Conservation (phyloP, 2,113 vertebrate genomes). For the Phalacrocorax aristotelis region DNA sequence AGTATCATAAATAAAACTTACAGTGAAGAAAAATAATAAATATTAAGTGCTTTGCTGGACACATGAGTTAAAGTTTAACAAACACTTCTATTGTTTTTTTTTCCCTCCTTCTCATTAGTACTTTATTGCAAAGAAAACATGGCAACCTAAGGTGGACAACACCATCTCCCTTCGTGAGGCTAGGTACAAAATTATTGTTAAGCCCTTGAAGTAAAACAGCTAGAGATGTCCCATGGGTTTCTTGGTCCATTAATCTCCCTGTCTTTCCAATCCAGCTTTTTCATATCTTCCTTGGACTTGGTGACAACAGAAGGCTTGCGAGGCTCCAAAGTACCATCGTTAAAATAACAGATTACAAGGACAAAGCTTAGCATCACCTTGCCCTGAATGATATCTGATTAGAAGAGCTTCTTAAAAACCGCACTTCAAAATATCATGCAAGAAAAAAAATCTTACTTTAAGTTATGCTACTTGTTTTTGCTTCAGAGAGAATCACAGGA, state of each 20-base stretch:
- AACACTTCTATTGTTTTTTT: not conserved
- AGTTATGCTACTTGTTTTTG: not conserved
- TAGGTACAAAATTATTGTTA: not conserved
- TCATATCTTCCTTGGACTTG: not conserved
- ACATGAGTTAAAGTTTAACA: not conserved
- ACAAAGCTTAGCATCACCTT: not conserved
- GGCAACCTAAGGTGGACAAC: not conserved
- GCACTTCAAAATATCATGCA: not conserved
- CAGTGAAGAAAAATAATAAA: not conserved
- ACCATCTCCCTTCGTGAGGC: not conserved
- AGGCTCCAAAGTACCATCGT: not conserved
- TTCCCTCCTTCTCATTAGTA: not conserved
- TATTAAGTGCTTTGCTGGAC: not conserved
- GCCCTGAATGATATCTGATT: not conserved
- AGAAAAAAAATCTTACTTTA: not conserved
- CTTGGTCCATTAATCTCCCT: not conserved
- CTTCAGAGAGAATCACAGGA: not conserved
- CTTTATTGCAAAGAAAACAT: not conserved
- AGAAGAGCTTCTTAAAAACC: not conserved
- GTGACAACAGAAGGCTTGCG: not conserved
- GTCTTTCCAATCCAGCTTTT: not conserved
- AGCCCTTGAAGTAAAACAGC: not conserved
- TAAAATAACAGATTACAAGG: not conserved
- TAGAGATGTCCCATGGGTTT: not conserved
- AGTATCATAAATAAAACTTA: not conserved